A percentile compares a stretch with the other conserved stretches of the same genome.
These are phyloP conservation scores for Leucophenga varia DNA, from an alignment of 1,140 invertebrate genomes.

Conservation along the genomic window DNA sequence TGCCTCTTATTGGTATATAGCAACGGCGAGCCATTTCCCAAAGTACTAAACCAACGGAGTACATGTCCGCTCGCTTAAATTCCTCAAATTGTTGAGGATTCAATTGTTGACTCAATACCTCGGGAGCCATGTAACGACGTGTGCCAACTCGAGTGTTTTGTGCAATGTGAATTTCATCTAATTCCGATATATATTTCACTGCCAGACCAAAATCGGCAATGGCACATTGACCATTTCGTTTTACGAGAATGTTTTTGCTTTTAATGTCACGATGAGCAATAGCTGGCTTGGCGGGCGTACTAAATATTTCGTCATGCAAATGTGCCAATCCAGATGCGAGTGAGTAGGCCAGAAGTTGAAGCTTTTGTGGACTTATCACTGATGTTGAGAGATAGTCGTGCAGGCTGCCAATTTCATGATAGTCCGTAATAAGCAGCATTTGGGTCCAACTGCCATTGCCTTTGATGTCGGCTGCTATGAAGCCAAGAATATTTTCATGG, in stretches of 20 bases:
- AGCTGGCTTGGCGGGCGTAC: slow-evolving; percentile 84
- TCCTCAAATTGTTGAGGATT: slow-evolving; percentile 85
- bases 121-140: slow-evolving; percentile 88
- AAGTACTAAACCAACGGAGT: slow-evolving; percentile 87
- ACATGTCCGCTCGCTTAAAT: slow-evolving; percentile 95
- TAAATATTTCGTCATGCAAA: slow-evolving; percentile 89
- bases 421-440: slow-evolving; percentile 73
- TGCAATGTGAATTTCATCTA: slow-evolving; percentile 80
- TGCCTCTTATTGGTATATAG: slow-evolving; percentile 60
- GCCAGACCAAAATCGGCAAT: slow-evolving; percentile 96
- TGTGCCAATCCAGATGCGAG: slow-evolving; percentile 82
- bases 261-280: slow-evolving; percentile 95
- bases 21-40: slow-evolving; percentile 88
- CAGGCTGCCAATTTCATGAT: slow-evolving; percentile 85
- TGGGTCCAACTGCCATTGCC: slow-evolving; percentile 64
- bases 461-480: slow-evolving; percentile 81
- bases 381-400: slow-evolving; percentile 83
- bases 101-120: slow-evolving; percentile 79
- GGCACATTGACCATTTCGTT: slow-evolving; percentile 86
- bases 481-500: slow-evolving; percentile 92
- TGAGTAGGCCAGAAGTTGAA: slow-evolving; percentile 71
- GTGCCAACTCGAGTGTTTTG: slow-evolving; percentile 83
- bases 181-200: slow-evolving; percentile 82
- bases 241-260: slow-evolving; percentile 93
- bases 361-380: slow-evolving; percentile 67